Conservation (phyloP, 2,797 vertebrate genomes). For the Orientallactaga sibirica region DNA sequence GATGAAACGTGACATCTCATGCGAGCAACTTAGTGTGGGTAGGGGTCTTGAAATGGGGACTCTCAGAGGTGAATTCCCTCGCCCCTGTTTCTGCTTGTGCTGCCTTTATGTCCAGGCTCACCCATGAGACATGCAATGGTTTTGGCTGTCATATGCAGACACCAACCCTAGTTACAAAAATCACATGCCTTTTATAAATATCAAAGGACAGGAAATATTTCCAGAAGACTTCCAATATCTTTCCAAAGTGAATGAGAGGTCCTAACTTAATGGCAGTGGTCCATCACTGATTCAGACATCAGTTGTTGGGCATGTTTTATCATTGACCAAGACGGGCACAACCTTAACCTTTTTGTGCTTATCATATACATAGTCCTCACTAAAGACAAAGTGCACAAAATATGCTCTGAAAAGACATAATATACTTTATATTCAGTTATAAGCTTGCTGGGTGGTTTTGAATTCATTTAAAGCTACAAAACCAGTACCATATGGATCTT, state of each 20-base stretch:
- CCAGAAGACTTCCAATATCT: background rate
- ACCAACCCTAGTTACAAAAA: background rate
- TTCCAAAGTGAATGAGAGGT: background rate
- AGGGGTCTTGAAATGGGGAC: background rate
- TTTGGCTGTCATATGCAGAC: background rate
- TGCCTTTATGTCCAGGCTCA: background rate
- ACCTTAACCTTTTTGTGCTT: background rate
- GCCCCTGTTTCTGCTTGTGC: background rate
- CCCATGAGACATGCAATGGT: background rate
- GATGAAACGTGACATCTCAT: background rate
- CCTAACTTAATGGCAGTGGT: background rate
- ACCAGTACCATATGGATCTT: too few species aligned
- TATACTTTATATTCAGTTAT: background rate
- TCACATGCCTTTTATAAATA: background rate
- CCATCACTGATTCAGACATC: background rate
- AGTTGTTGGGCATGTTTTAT: background rate
- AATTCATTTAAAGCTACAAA: background rate
- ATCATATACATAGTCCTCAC: background rate
- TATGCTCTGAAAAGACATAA: background rate
- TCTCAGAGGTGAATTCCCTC: background rate
- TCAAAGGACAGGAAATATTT: conserved; percentile 8
- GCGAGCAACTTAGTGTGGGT: background rate
- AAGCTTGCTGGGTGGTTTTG: background rate
- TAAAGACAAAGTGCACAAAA: background rate
- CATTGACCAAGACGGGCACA: background rate